Evolutionary conservation across 1,140 invertebrate species (phyloP), one percentile per base, ranked within the genome.

Genomic region (Lucilia cuprina): DNA sequence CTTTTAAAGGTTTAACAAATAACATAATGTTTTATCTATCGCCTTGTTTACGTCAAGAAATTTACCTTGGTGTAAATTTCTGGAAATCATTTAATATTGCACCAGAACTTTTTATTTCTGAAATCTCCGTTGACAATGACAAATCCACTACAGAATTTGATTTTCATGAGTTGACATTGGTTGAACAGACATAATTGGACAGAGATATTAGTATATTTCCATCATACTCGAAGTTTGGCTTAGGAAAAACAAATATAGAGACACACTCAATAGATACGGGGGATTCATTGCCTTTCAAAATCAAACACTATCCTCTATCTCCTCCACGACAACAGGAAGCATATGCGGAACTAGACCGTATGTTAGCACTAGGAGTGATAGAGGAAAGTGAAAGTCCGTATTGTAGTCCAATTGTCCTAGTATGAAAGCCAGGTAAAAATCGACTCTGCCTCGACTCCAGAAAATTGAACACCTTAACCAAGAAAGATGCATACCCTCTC

Each of bases 401-500:
- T 88, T 85, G 86, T 7, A 85, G 84, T 55, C 88, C 88, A 0
- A 85, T 88, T 9, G 83, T 88, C 1, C 82, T 89, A 35, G 86
- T 88, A 9, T 74, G 83, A 82, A 89, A 89, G 82, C 85, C 87
- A 70, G 84, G 85, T 0, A 84, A 85, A 55, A 84, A 65, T 0
- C 82, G 84, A 14, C 86, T 90, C 25, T 91, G 88, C 82, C 83
- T 91, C 0, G 87, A 90, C n/a, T n/a, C n/a, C n/a, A n/a, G n/a
- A n/a, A n/a, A n/a, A n/a, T n/a, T n/a, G n/a, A n/a, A n/a, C n/a
- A n/a, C n/a, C n/a, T n/a, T n/a, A n/a, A n/a, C n/a, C n/a, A n/a
- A n/a, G n/a, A n/a, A n/a, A n/a, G n/a, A n/a, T n/a, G n/a, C n/a
- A n/a, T n/a, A n/a, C n/a, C n/a, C n/a, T n/a, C n/a, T n/a, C n/a